These are phyloP conservation scores for Enoplosus armatus DNA, from an alignment of 2,797 vertebrate genomes.

Conservation along the genomic window DNA sequence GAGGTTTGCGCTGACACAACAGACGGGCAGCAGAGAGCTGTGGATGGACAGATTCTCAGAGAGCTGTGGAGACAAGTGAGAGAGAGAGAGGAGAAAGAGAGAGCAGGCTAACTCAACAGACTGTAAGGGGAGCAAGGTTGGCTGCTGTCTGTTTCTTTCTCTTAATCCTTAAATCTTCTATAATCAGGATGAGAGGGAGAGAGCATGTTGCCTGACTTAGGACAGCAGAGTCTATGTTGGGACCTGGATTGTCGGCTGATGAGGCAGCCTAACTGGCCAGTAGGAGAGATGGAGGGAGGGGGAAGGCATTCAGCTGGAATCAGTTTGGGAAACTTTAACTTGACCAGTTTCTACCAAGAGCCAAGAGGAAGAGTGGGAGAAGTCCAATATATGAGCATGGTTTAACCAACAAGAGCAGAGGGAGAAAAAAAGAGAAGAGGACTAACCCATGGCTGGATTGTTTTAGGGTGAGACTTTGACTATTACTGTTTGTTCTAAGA, in stretches of 20 bases:
- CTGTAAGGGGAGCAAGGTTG: constrained; percentile 68
- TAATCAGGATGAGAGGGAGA: constrained; percentile 86
- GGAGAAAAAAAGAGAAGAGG: constrained; percentile 46
- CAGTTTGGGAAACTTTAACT: constrained; percentile 63
- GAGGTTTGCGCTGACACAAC: constrained; percentile 71
- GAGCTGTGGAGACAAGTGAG: constrained; percentile 45
- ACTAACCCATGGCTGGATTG: constrained; percentile 46
- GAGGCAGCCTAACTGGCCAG: constrained; percentile 71
- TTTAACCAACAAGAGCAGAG: constrained; percentile 48
- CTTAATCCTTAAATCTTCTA: constrained; percentile 88
- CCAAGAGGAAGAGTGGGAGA: constrained; percentile 55
- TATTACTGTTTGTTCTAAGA: constrained; percentile 14
- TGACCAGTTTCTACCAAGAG: constrained; percentile 50
- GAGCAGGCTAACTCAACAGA: constrained; percentile 56
- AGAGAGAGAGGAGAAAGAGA: constrained; percentile 34
- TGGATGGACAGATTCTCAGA: constrained; percentile 49
- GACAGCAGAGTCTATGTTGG: constrained; percentile 79
- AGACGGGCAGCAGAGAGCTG: constrained; percentile 66
- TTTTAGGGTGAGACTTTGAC: constrained; percentile 74
- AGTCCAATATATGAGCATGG: constrained; percentile 51
- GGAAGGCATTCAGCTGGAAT: constrained; percentile 43
- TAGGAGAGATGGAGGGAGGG: constrained; percentile 66
- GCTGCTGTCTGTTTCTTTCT: constrained; percentile 78
- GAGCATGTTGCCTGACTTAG: constrained; percentile 83
- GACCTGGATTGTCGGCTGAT: constrained; percentile 71